phyloP scores from a whole-genome alignment of 2,113 vertebrate genomes.

The Mixornis gularis region DNA sequence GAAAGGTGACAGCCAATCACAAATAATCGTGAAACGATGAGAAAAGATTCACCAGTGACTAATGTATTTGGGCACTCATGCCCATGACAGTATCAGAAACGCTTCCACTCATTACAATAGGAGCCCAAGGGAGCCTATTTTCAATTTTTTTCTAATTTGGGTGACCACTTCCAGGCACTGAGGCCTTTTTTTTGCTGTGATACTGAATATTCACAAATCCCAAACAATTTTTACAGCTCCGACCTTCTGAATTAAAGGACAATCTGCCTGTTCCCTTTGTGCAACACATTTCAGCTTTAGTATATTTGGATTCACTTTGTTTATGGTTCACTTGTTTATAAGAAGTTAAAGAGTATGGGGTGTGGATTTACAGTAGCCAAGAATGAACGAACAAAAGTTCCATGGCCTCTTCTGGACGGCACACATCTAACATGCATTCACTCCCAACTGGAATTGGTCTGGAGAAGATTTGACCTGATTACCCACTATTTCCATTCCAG shows the following conservation, averaged over 20 bases:
- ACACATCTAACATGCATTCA: too few species aligned
- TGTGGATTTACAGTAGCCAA: background rate
- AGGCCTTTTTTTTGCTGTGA: background rate
- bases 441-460: background rate
- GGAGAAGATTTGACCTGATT: background rate
- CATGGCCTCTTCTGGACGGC: background rate
- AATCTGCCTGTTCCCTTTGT: background rate
- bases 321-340: background rate
- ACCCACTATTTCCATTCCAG: background rate
- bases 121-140: background rate
- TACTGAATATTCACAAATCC: background rate
- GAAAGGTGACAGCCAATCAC: background rate
- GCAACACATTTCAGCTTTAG: background rate
- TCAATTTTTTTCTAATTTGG: background rate
- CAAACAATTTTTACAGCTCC: background rate
- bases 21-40: background rate
- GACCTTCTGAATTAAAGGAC: background rate
- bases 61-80: background rate
- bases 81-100: background rate
- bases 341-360: background rate
- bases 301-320: background rate
- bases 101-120: background rate
- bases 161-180: background rate
- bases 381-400: background rate
- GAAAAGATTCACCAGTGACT: conserved; percentile 8